These are phyloP conservation scores for Sitophilus oryzae DNA, from an alignment of 1,140 invertebrate species.

Conservation along the genomic window DNA sequence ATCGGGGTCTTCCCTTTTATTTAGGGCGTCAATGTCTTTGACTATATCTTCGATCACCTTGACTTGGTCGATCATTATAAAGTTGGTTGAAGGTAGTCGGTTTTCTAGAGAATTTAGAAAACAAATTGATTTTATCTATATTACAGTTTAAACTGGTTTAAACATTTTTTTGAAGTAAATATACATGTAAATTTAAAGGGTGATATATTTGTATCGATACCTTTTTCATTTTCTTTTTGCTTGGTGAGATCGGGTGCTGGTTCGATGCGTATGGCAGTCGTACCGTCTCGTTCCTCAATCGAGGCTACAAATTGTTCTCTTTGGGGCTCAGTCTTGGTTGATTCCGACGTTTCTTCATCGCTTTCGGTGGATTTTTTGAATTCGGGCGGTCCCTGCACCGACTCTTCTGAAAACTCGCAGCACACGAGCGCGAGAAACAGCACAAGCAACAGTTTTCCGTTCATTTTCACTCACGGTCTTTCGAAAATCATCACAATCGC, in stretches of 20 bases:
- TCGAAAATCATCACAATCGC: constrained; percentile 20
- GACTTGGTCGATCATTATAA: constrained; percentile 36
- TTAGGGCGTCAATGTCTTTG: constrained; percentile 17
- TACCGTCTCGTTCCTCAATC: constrained; percentile 27
- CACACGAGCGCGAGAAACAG: constrained; percentile 26
- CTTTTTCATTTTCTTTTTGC: constrained; percentile 31
- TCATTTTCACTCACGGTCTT: constrained; percentile 25
- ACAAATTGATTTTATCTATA: no score
- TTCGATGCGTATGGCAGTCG: constrained; percentile 39
- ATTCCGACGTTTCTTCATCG: constrained; percentile 14
- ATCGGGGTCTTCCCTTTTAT: constrained; percentile 24
- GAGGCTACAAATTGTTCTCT: constrained; percentile 26
- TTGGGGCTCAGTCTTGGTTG: constrained; percentile 7
- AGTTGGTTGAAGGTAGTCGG: constrained; percentile 17
- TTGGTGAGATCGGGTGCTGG: constrained; percentile 40
- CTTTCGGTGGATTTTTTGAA: constrained; percentile 16
- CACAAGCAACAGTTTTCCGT: constrained; percentile 23
- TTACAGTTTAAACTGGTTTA: no score
- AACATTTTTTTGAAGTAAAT: no score
- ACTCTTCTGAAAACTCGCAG: constrained; percentile 37
- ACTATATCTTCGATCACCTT: constrained; percentile 31
- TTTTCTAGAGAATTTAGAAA: constrained; percentile 14
- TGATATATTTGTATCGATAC: constrained; percentile 2
- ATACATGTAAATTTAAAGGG: background rate
- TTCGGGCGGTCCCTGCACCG: constrained; percentile 27